These are phyloP conservation scores for Pinna nobilis DNA, from an alignment of 1,140 invertebrate genomes.

Conservation along the genomic window DNA sequence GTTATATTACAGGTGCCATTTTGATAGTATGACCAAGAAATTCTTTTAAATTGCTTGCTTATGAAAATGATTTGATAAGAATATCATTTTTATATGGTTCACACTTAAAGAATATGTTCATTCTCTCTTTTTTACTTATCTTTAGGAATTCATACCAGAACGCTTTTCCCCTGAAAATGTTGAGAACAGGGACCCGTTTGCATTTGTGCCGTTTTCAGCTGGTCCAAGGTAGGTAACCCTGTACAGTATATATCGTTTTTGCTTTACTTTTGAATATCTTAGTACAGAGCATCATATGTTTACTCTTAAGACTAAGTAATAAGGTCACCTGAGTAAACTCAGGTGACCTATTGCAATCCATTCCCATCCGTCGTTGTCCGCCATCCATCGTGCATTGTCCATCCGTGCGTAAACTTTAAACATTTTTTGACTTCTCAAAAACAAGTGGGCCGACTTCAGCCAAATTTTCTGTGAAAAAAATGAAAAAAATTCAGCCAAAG, in stretches of 20 bases:
- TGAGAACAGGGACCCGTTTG: constrained; percentile 47
- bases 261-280: neutral
- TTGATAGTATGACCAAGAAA: too few species aligned
- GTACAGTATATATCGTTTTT: neutral
- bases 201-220: constrained; percentile 57
- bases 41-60: too few species aligned
- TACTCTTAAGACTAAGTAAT: neutral
- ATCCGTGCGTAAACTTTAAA: neutral
- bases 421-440: neutral
- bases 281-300: neutral
- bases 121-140: too few species aligned
- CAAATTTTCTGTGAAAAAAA: neutral
- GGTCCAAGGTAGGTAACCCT: constrained; percentile 48
- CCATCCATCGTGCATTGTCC: too few species aligned
- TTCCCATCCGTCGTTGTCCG: too few species aligned
- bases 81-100: too few species aligned
- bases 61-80: too few species aligned
- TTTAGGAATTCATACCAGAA: constrained; percentile 41
- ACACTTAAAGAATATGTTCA: too few species aligned
- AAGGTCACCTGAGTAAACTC: too few species aligned
- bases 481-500: neutral
- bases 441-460: too few species aligned
- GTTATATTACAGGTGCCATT: too few species aligned
- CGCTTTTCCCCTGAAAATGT: constrained; percentile 51
- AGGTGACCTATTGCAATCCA: too few species aligned